These are phyloP conservation scores for Microtus pennsylvanicus DNA, from an alignment of 2,113 vertebrate genomes.

Conservation along the genomic window DNA sequence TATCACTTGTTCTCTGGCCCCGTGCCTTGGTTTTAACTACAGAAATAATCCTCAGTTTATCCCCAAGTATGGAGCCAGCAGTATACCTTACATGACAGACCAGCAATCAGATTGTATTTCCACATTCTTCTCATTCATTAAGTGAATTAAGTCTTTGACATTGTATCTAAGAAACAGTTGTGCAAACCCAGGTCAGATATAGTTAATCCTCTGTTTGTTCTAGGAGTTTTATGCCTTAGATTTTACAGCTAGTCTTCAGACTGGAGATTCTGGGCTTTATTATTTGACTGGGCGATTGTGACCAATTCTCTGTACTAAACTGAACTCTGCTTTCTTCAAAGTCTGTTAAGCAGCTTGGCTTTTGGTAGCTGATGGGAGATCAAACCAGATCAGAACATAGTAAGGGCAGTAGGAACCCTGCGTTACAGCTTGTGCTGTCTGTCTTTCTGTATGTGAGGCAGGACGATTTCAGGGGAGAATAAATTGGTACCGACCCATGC, in stretches of 20 bases:
- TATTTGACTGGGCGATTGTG: background rate
- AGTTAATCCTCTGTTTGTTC: background rate
- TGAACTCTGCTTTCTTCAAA: no score
- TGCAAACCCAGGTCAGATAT: background rate
- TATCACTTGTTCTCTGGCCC: background rate
- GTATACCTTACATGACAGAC: background rate
- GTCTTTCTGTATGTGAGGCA: background rate
- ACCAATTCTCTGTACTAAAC: background rate
- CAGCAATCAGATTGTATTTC: background rate
- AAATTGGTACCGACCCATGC: background rate
- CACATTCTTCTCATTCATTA: background rate
- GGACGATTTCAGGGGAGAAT: background rate
- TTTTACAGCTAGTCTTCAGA: background rate
- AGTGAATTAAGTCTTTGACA: background rate
- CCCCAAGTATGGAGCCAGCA: background rate
- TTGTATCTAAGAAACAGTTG: background rate
- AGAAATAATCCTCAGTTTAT: background rate
- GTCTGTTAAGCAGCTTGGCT: background rate
- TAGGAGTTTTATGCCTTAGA: background rate
- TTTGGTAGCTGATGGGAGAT: no score
- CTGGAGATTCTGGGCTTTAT: background rate
- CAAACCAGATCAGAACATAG: background rate
- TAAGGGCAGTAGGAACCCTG: background rate
- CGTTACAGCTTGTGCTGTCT: accelerated
- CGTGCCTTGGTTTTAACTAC: background rate